Base-by-base conservation (phyloP, 2,888 invertebrate species). In the Leptopilina syphax region DNA sequence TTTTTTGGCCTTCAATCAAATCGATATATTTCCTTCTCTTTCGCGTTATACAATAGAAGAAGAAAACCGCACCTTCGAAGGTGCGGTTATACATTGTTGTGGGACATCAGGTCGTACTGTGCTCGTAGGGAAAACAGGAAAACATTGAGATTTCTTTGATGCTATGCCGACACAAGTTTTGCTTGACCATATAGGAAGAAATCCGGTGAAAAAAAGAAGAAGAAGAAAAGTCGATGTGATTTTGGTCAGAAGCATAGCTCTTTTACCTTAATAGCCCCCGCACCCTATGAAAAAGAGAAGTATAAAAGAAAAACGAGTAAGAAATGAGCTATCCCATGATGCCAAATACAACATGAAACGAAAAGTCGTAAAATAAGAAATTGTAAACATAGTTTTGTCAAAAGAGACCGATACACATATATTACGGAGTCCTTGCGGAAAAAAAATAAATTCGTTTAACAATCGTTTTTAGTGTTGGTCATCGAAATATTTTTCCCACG, bases 71-170 rank as follows among this genome's bases (percentile, higher is more conserved):
- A 82, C 3, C 34, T 34, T 34, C 54, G 76, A 41, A 79, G 81
- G 44, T 44, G 44, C 8, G 34, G 8, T 44, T 44, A 67, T 60
- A 76, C 70, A 79, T 78, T 77, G 77, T 34, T 57, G 60, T 18
- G 47, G 65, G 73, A 65, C 65, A 24, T 82, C 87, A 87, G 86
- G 87, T 87, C 85, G 83, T 84, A 86, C 87, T 87, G 85, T 86
- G 83, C 83, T 73, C 73, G 78, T 81, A 79, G 77, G 82, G 81
- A 82, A 85, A 84, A 85, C 85, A 84, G 73, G 76, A 80, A 83
- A 82, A 81, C 79, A 76, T 34, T 76, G 34, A 78, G 77, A 76
- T 79, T n/a, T 65, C 41, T 79, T 50, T 65, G n/a, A 27, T 44
- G 60, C n/a, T 77, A 73, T 44, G 67, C 78, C 67, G 78, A 54